Evolutionary conservation across 2,888 invertebrate species (phyloP).

Genomic region (Nebria brevicollis): DNA sequence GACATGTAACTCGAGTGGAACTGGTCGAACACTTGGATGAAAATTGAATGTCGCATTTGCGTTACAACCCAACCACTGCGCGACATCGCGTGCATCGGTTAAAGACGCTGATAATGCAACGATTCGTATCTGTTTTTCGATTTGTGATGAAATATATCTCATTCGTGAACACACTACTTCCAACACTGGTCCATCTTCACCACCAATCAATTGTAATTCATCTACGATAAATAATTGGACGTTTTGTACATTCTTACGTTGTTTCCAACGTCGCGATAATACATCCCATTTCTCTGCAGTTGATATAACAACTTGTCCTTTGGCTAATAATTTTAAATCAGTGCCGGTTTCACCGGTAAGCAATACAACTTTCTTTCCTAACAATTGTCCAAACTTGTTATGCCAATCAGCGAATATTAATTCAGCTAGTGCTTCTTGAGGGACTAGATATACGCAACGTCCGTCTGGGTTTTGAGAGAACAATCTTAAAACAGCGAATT

Average conservation of each 20-base stretch:
- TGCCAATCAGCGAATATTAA: constrained; percentile 92
- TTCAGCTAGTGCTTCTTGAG: constrained; percentile 91
- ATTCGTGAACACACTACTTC: constrained; percentile 92
- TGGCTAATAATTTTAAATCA: constrained; percentile 90
- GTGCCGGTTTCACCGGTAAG: constrained; percentile 97
- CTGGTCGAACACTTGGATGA: constrained; percentile 95
- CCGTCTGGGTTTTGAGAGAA: constrained; percentile 79
- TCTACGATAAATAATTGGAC: constrained; percentile 96
- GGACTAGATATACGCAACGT: constrained; percentile 92
- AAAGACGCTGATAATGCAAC: constrained; percentile 93
- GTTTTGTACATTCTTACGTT: constrained; percentile 97
- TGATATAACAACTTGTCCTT: constrained; percentile 95
- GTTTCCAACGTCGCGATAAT: constrained; percentile 97
- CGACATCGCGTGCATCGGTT: constrained; percentile 94
- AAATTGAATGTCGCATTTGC: constrained; percentile 97
- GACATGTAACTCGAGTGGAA: constrained; percentile 95
- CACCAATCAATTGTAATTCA: constrained; percentile 91
- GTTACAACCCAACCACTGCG: constrained; percentile 96
- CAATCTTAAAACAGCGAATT: constrained; percentile 92
- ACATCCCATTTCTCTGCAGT: constrained; percentile 99
- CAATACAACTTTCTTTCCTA: constrained; percentile 89
- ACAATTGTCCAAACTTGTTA: constrained; percentile 81
- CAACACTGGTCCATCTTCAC: constrained; percentile 91
- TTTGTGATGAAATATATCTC: constrained; percentile 96
- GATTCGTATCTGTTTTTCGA: constrained; percentile 89